A percentile compares a stretch with the other conserved stretches of the same genome.
phyloP scores from a whole-genome alignment of 2,797 vertebrate species.

The Sebastes dallii region DNA sequence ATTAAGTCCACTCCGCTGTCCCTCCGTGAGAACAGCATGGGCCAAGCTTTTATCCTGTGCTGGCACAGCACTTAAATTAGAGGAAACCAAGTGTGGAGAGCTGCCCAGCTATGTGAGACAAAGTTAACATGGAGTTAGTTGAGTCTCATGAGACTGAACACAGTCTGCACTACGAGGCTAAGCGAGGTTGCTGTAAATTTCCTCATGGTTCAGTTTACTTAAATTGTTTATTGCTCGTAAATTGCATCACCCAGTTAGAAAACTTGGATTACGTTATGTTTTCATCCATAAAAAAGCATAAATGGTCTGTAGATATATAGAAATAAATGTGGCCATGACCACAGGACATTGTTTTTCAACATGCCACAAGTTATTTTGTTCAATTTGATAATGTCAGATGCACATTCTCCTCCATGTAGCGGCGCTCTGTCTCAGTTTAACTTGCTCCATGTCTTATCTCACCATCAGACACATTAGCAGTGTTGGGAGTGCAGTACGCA shows the following conservation, averaged over 20 bases:
- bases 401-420: background rate
- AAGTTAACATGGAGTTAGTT: slow-evolving; percentile 21
- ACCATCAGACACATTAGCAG: background rate
- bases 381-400: background rate
- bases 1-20: background rate
- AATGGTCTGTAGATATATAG: background rate
- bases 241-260: slow-evolving; percentile 13
- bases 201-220: background rate
- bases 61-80: slow-evolving; percentile 20
- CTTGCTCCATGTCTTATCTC: background rate
- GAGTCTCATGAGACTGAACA: slow-evolving; percentile 8
- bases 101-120: slow-evolving; percentile 12
- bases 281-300: background rate
- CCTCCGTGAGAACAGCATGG: background rate
- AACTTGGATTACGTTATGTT: background rate
- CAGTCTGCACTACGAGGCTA: background rate
- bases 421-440: background rate
- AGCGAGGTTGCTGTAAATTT: background rate
- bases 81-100: slow-evolving; percentile 29
- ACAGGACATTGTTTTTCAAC: background rate
- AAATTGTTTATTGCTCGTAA: slow-evolving; percentile 6
- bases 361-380: background rate
- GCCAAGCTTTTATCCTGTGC: slow-evolving; percentile 27
- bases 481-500: background rate
- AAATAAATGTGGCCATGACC: background rate